Base-by-base conservation (phyloP, 2,797 vertebrate species). In the Artibeus jamaicensis region DNA sequence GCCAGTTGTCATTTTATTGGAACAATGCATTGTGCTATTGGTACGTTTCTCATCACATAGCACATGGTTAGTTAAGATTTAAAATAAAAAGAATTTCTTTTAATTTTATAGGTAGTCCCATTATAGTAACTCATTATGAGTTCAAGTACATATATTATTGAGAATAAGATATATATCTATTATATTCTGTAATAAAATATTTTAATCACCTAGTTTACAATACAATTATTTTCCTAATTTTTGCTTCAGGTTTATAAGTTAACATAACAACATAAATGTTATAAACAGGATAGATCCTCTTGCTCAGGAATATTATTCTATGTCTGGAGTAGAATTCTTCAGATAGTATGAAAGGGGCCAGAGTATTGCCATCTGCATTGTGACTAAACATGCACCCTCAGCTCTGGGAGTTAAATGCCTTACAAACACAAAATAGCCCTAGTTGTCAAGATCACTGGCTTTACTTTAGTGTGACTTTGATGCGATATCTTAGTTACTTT, bases 51-150 rank as follows among this genome's bases (percentile, higher is more conserved):
- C 39, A 55, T 89, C 86, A 42, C 83, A 86, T 34, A 48, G 29
- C n/a, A 18, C 6, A 4, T 24, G 26, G 46, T 92, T 71, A 92
- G 87, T 96, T 97, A 94, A 97, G 55, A 95, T 32, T 92, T 85
- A 89, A 67, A 67, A 19, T 67, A 65, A 29, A 29, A 62, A 65
- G 32, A 65, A 65, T 65, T 65, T 84, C 34, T 97, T 94, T 92
- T 39, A 39, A 48, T 50, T 86, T 93, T 83, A 19, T 44, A 78
- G 29, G 42, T 71, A 46, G 21, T 14, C 3, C 6, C 83, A 59
- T 92, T 96, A 92, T 6, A 93, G 8, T 95, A 22, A 85, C 18
- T 96, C 29, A 48, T 76, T 89, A 44, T 76, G 59, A 71, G 39
- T 46, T 93, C 42, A 96, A 88, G 12, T 29, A 37, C 68, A 26